Percentiles rank a stretch among this genome's conserved stretches.
phyloP scores from a whole-genome alignment of 1,140 invertebrate species.

The Stenopsyche tienmushanensis region DNA sequence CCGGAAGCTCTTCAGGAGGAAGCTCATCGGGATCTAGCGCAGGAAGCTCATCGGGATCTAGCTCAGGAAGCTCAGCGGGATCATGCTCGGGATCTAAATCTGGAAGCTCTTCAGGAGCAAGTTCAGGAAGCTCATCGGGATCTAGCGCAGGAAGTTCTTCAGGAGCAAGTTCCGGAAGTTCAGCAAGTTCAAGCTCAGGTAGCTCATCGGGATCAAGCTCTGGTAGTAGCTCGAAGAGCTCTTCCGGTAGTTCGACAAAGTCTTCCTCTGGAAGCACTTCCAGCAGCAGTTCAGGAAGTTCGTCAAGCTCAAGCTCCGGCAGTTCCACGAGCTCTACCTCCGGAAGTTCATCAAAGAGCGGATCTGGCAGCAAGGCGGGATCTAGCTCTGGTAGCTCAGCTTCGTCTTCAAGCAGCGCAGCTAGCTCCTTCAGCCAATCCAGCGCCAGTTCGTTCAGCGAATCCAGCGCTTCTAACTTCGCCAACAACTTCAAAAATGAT shows the following conservation, averaged over 20 bases:
- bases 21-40: too few species aligned
- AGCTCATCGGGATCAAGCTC: not conserved
- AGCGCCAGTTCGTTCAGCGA: not conserved
- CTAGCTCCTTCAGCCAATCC: not conserved
- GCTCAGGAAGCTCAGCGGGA: too few species aligned
- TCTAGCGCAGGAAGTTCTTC: too few species aligned
- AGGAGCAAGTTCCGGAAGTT: too few species aligned
- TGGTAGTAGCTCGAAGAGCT: not conserved
- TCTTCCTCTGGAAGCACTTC: too few species aligned
- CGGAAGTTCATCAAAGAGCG: not conserved
- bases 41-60: too few species aligned
- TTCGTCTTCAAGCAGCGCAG: not conserved
- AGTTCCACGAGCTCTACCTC: not conserved
- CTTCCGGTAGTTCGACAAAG: slow-evolving; percentile 2
- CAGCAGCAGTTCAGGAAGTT: not conserved
- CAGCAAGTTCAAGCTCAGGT: too few species aligned
- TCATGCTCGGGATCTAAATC: too few species aligned
- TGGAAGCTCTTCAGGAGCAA: too few species aligned
- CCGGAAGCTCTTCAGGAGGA: too few species aligned
- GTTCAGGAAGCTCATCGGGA: too few species aligned
- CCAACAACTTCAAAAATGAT: too few species aligned
- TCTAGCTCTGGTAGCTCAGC: not conserved
- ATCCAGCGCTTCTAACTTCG: not conserved
- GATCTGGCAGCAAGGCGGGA: not conserved
- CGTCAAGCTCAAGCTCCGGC: not conserved